Conservation (phyloP, 2,797 vertebrate genomes). For the Xyrichtys novacula region DNA sequence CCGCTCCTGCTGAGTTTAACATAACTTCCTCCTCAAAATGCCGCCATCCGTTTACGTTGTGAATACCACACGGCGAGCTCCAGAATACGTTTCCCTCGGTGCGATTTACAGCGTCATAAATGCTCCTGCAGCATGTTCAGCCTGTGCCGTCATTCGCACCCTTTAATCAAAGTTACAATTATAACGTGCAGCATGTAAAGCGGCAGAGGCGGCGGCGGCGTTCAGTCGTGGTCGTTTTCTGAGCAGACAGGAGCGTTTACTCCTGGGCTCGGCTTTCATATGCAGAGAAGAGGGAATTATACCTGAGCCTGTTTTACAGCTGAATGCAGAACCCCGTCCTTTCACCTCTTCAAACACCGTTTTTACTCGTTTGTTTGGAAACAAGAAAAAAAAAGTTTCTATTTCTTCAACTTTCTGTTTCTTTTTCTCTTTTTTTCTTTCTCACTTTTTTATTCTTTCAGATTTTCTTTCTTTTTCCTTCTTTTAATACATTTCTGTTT, state of each 20-base stretch:
- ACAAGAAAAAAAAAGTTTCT: no score
- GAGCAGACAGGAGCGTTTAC: conserved; percentile 26
- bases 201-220: no score
- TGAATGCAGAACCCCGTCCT: no score
- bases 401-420: not conserved
- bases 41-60: no score
- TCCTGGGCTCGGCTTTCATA: conserved; percentile 10
- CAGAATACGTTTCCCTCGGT: conserved; percentile 13
- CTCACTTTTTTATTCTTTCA: not conserved
- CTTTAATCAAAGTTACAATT: conserved; percentile 69
- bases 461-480: not conserved
- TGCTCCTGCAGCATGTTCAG: conserved; percentile 15
- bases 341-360: no score
- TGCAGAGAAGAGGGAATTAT: no score
- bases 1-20: conserved; percentile 3
- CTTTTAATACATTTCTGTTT: not conserved
- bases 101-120: conserved; percentile 60
- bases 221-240: no score
- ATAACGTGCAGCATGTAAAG: conserved; percentile 41
- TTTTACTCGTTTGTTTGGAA: no score
- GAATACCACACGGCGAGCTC: no score
- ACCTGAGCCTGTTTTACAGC: no score
- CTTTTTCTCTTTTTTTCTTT: not conserved
- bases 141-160: conserved; percentile 38
- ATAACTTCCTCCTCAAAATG: not conserved